These are phyloP conservation scores for Carcharodon carcharias DNA, from an alignment of 2,797 vertebrate genomes.

Conservation along the genomic window DNA sequence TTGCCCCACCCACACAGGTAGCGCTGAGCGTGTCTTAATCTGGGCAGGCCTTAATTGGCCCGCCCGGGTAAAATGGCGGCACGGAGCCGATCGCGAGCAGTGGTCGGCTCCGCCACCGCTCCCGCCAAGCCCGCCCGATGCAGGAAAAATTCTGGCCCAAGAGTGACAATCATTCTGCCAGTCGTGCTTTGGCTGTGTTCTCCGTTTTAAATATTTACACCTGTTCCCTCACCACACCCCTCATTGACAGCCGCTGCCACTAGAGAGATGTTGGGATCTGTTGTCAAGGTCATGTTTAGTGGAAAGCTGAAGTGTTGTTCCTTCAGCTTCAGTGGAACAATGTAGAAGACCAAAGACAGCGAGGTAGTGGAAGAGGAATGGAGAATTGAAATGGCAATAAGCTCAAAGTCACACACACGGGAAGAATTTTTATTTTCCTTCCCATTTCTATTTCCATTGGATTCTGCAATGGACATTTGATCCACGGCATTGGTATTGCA, in stretches of 20 bases:
- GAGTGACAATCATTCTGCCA: background rate
- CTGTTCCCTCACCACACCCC: background rate
- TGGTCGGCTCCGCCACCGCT: no score
- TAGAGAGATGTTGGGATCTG: background rate
- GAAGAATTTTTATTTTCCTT: background rate
- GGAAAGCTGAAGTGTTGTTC: background rate
- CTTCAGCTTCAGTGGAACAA: background rate
- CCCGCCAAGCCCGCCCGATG: no score
- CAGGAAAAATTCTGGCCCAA: background rate
- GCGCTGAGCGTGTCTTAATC: no score
- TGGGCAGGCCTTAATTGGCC: no score
- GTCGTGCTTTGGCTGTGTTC: background rate
- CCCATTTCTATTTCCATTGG: background rate
- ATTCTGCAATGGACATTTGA: background rate
- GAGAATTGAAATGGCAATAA: background rate
- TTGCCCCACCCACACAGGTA: no score
- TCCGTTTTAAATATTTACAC: background rate
- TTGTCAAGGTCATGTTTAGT: background rate
- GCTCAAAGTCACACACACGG: background rate
- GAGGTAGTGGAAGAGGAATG: background rate
- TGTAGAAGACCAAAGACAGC: background rate
- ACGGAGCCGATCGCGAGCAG: no score
- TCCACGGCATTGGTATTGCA: background rate
- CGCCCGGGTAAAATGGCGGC: no score
- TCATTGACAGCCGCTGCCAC: background rate